These are phyloP conservation scores for Leptinotarsa haldemani DNA, from an alignment of 2,888 invertebrate genomes.

Conservation along the genomic window DNA sequence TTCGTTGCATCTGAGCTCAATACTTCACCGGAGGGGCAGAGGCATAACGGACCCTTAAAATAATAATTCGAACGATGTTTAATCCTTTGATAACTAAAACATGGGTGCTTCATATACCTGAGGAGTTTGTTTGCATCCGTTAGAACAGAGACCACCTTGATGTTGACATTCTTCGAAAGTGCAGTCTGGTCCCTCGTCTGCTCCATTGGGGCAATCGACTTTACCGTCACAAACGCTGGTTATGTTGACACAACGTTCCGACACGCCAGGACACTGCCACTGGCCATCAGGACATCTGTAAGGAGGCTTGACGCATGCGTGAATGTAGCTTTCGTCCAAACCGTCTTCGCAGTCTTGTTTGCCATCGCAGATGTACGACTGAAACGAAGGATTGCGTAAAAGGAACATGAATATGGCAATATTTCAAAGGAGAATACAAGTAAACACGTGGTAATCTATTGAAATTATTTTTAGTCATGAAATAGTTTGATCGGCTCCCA, in stretches of 20 bases:
- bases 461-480: too few relatives aligned
- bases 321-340: conserved; percentile 85
- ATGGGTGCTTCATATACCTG: conserved; percentile 52
- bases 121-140: conserved; percentile 88
- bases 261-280: conserved; percentile 89
- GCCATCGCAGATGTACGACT: conserved; percentile 92
- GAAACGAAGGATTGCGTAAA: conserved; percentile 27
- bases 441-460: too few relatives aligned
- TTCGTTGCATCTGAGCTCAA: conserved; percentile 75
- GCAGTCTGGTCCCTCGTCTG: conserved; percentile 93
- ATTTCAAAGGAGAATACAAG: too few relatives aligned
- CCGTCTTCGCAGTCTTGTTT: conserved; percentile 93
- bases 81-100: too few relatives aligned
- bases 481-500: too few relatives aligned
- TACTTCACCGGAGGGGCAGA: conserved; percentile 90
- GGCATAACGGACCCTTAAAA: conserved; percentile 82
- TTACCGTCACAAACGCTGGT: conserved; percentile 90
- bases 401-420: too few relatives aligned
- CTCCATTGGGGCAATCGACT: conserved; percentile 91
- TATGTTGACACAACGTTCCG: conserved; percentile 85
- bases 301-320: conserved; percentile 84
- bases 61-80: background rate
- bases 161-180: conserved; percentile 84
- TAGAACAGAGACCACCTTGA: conserved; percentile 82
- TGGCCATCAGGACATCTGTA: conserved; percentile 82